Evolutionary conservation across 2,797 vertebrate species (phyloP).

Genomic region (Psittacula derbiana): DNA sequence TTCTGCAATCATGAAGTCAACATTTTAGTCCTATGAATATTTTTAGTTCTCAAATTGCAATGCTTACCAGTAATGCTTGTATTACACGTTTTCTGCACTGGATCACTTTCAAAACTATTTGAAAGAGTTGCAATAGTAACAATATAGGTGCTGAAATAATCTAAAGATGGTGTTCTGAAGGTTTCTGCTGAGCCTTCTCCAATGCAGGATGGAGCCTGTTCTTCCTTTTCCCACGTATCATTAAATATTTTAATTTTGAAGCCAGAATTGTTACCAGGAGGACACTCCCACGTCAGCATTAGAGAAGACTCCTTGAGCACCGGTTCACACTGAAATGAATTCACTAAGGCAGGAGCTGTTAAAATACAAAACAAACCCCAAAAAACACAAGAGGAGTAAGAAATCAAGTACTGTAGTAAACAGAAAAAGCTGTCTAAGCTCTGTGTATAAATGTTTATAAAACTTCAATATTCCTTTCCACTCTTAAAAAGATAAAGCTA

Average conservation of each 20-base stretch:
- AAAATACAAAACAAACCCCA: neutral
- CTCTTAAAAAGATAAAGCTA: neutral
- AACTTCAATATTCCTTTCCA: neutral
- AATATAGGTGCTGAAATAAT: constrained; percentile 68
- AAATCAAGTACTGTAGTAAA: neutral
- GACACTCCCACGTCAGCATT: constrained; percentile 67
- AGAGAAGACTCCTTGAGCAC: constrained; percentile 52
- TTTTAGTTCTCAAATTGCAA: neutral
- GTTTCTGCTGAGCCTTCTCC: neutral
- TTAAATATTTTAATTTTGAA: constrained; percentile 58
- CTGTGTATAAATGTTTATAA: neutral
- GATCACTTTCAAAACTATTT: neutral
- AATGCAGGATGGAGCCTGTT: fast-evolving
- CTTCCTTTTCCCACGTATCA: neutral
- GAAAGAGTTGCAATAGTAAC: constrained; percentile 63
- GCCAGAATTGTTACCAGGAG: constrained; percentile 48
- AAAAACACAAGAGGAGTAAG: neutral
- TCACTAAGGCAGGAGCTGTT: constrained; percentile 58
- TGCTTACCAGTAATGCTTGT: constrained; percentile 76
- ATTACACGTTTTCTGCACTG: constrained; percentile 1
- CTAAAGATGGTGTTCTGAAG: neutral
- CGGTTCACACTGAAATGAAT: constrained; percentile 38
- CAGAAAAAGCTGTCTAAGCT: neutral
- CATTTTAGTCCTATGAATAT: neutral
- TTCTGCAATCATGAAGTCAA: neutral